Evolutionary conservation across 2,113 vertebrate species (phyloP).

Genomic region (Morone chrysops): DNA sequence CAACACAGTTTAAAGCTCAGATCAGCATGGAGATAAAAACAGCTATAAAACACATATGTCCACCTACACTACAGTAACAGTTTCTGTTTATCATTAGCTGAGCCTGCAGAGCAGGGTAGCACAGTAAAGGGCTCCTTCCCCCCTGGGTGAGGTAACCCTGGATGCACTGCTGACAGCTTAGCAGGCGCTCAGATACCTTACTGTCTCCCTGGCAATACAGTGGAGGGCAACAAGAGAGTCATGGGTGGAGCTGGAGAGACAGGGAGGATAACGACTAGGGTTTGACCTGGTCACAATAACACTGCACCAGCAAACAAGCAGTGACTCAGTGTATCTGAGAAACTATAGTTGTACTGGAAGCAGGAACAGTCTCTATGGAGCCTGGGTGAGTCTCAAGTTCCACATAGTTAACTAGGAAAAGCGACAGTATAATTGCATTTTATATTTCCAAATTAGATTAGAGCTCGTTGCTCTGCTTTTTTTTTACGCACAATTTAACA

Average conservation of each 20-base stretch:
- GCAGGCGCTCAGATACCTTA: conserved; percentile 16
- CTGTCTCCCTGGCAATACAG: conserved; percentile 39
- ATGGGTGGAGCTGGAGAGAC: conserved; percentile 17
- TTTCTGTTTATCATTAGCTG: conserved; percentile 26
- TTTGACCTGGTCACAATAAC: conserved; percentile 52
- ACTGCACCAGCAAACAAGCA: conserved; percentile 46
- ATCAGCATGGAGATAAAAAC: conserved; percentile 1
- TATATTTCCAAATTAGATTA: not conserved
- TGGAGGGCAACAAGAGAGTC: conserved; percentile 24
- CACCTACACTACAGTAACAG: not conserved
- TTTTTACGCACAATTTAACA: too few relatives aligned
- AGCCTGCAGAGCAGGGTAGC: not conserved
- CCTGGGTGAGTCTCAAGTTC: not conserved
- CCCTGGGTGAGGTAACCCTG: conserved; percentile 26
- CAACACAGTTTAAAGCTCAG: conserved; percentile 16
- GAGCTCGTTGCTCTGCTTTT: too few relatives aligned
- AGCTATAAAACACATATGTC: conserved; percentile 11
- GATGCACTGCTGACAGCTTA: conserved; percentile 20
- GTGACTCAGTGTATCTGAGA: conserved; percentile 60
- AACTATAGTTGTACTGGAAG: conserved; percentile 6
- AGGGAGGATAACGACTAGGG: not conserved
- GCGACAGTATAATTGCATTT: not conserved
- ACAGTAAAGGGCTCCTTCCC: not conserved
- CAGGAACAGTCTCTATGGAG: not conserved
- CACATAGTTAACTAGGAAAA: not conserved